A percentile compares a stretch with the other conserved stretches of the same genome.
Evolutionary conservation across 2,113 vertebrate genomes (phyloP).

Genomic region (Urocynchramus pylzowi): DNA sequence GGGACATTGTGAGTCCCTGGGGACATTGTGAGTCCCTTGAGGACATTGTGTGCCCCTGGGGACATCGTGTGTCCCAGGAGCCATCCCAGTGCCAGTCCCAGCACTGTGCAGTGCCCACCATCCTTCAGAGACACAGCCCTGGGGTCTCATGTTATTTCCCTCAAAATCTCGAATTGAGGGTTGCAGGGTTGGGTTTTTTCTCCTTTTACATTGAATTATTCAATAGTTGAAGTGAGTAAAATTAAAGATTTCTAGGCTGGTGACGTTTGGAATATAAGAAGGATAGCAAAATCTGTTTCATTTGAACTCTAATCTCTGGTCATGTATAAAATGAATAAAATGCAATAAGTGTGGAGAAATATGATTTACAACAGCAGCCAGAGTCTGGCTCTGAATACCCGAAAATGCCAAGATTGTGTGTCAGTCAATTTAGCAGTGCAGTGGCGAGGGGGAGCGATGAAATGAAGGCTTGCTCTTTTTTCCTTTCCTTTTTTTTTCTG

Average conservation of each 20-base stretch:
- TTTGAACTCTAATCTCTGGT: conserved; percentile 67
- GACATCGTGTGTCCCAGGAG: background rate
- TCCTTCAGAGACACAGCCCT: background rate
- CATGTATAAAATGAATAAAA: conserved; percentile 60
- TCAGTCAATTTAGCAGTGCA: conserved; percentile 35
- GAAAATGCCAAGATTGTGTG: conserved; percentile 14
- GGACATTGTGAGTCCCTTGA: background rate
- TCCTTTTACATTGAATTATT: conserved; percentile 27
- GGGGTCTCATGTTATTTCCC: background rate
- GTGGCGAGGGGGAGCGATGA: background rate
- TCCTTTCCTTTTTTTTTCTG: background rate
- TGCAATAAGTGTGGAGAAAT: conserved; percentile 46
- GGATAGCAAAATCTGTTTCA: conserved; percentile 46
- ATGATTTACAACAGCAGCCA: conserved; percentile 53
- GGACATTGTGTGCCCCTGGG: background rate
- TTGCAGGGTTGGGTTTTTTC: background rate
- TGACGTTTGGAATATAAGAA: conserved; percentile 6
- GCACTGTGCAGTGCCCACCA: background rate
- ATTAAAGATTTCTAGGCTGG: conserved; percentile 44
- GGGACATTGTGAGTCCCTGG: background rate
- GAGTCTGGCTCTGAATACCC: conserved; percentile 18
- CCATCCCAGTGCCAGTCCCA: background rate
- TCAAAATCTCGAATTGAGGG: background rate
- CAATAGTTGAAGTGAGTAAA: conserved; percentile 9
- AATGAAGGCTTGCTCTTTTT: background rate